Percentiles rank a stretch among this genome's conserved stretches.
phyloP scores from a whole-genome alignment of 2,797 vertebrate genomes.

The Bufotes viridis region DNA sequence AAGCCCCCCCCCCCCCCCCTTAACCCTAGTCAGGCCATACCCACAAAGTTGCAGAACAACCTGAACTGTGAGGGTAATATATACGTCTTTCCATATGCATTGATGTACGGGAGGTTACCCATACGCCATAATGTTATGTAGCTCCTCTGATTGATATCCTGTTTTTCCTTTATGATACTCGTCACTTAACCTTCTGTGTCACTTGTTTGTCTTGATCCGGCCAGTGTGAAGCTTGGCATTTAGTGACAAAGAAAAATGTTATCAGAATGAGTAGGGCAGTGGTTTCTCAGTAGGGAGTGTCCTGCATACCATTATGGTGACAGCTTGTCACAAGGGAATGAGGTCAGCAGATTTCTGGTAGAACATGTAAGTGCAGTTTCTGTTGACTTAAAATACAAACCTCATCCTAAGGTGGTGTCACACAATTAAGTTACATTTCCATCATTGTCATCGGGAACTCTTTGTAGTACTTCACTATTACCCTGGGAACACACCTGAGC shows the following conservation, averaged over 20 bases:
- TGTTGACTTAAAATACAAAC: not conserved
- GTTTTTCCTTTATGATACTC: not conserved
- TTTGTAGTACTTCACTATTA: not conserved
- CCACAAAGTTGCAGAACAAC: no score
- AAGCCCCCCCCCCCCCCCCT: no score
- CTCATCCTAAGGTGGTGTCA: not conserved
- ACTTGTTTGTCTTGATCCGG: constrained; percentile 15
- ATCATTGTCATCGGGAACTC: not conserved
- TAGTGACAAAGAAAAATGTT: not conserved
- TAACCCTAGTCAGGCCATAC: no score
- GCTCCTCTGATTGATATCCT: not conserved
- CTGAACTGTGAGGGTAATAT: no score
- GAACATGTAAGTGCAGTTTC: not conserved
- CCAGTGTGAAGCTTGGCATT: not conserved
- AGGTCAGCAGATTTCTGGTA: not conserved
- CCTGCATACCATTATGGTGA: constrained; percentile 17
- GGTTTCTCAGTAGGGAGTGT: constrained; percentile 37
- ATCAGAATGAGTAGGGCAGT: constrained; percentile 12
- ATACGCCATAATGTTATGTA: not conserved
- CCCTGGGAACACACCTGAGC: no score
- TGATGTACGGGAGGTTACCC: not conserved
- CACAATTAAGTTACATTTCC: not conserved
- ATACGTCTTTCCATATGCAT: no score
- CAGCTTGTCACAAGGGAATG: constrained; percentile 32
- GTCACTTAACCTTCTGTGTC: not conserved